These are phyloP conservation scores for Ctenoplectra terminalis DNA, from an alignment of 1,140 invertebrate species.

Conservation along the genomic window DNA sequence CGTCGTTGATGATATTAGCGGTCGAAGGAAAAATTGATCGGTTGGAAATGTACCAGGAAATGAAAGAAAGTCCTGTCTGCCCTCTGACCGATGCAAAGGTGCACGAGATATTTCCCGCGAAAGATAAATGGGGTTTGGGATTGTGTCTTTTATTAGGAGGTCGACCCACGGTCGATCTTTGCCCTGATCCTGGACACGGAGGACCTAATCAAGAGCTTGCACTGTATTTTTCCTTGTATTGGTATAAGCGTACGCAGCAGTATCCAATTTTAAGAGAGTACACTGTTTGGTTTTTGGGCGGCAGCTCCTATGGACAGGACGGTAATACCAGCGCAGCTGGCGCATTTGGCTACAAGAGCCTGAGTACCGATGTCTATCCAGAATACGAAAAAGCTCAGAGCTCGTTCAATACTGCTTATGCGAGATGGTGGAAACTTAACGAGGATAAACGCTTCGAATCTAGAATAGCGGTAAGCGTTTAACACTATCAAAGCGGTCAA, in stretches of 20 bases:
- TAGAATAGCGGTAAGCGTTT: constrained; percentile 59
- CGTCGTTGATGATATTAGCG: constrained; percentile 71
- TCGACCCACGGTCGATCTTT: constrained; percentile 84
- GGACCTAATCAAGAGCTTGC: constrained; percentile 88
- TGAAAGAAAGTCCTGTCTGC: constrained; percentile 63
- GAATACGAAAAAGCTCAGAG: constrained; percentile 59
- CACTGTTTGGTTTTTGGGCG: constrained; percentile 72
- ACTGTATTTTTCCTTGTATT: constrained; percentile 82
- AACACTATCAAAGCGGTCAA: no score
- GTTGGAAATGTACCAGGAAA: constrained; percentile 67
- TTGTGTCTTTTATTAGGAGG: constrained; percentile 83
- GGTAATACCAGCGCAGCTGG: constrained; percentile 68
- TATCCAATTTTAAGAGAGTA: constrained; percentile 71
- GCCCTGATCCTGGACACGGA: constrained; percentile 81
- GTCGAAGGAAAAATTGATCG: constrained; percentile 67
- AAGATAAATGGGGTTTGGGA: constrained; percentile 71
- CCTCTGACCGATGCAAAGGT: constrained; percentile 63
- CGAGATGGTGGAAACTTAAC: constrained; percentile 48
- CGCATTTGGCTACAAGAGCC: constrained; percentile 68
- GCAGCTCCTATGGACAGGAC: constrained; percentile 65
- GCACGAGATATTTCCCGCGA: constrained; percentile 67
- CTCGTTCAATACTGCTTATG: constrained; percentile 17
- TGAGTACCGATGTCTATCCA: constrained; percentile 64
- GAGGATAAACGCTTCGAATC: constrained; percentile 33
- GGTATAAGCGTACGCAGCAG: constrained; percentile 72